Evolutionary conservation across 2,888 invertebrate genomes (phyloP), one percentile per base, ranked within the genome.

Genomic region (Seira sanloemensis): DNA sequence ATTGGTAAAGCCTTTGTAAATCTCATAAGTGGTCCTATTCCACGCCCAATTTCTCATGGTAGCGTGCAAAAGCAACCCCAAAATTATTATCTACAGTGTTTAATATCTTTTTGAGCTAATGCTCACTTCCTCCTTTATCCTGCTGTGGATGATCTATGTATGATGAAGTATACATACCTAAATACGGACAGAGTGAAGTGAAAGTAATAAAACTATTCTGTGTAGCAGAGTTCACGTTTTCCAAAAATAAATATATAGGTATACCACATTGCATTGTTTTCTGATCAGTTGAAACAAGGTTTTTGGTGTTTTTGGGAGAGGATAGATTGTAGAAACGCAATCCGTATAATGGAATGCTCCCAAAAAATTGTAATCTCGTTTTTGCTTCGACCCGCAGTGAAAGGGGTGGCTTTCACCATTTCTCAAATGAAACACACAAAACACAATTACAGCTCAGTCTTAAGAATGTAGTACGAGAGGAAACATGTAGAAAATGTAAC

Each of bases 1-100:
- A 82, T 82, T 82, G 82, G 27, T 67, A 66, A 67, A 77, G 65
- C 77, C 77, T 72, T n/a, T 77, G 82, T 82, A 82, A 82, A 82
- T 82, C 82, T 82, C 67, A 65, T 73, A 72, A 82, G 73, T 82
- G 77, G 58, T 82, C 76, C 77, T 66, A 82, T 77, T 77, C 82
- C 82, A 76, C 82, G 82, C 82, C 82, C 82, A 82, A 73, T 77
- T 77, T 77, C 82, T 77, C 82, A 77, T 77, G 12, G 46, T 58
- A 76, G 27, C 81, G 67, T 75, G 81, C 81, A 71, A 69, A 76
- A n/a, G n/a, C 58, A 58, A 58, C 7, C 58, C 76, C 71, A 73
- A 72, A 76, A 50, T 81, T 81, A 81, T 75, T 76, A 81, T 76
- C 81, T 76, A 81, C 68, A 76, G 65, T n/a, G n/a, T 74, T 75